These are phyloP conservation scores for Nanorana parkeri DNA, from an alignment of 2,113 vertebrate species.

Conservation along the genomic window DNA sequence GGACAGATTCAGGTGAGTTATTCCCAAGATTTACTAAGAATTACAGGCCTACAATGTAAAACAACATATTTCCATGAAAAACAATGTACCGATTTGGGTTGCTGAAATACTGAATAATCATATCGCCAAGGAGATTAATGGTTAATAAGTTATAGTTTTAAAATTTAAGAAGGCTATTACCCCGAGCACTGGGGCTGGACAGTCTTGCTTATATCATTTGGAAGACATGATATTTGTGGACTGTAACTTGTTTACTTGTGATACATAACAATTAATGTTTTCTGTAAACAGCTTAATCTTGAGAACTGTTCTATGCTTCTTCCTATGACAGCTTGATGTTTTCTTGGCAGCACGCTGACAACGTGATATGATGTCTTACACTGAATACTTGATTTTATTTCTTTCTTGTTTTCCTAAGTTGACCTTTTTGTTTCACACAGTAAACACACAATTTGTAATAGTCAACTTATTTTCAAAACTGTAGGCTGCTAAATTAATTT, in stretches of 20 bases:
- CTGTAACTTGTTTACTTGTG: conserved; percentile 33
- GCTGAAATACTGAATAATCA: too few species aligned
- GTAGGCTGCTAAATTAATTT: neutral
- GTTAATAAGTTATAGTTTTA: neutral
- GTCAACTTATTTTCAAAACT: conserved; percentile 13
- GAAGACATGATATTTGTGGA: conserved; percentile 24
- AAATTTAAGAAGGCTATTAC: conserved; percentile 7
- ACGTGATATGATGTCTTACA: conserved; percentile 24
- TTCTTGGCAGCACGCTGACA: conserved; percentile 38
- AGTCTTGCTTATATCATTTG: conserved; percentile 17
- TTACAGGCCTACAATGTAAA: too few species aligned
- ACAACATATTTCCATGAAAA: too few species aligned
- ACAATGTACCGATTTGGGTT: too few species aligned
- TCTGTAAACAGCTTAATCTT: conserved; percentile 51
- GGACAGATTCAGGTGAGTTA: too few species aligned
- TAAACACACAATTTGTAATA: conserved; percentile 15
- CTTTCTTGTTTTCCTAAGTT: conserved; percentile 5
- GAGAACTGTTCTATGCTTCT: conserved; percentile 19
- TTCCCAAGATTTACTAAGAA: too few species aligned
- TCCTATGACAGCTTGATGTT: conserved; percentile 45
- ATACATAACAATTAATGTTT: conserved; percentile 54
- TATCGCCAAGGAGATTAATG: too few species aligned
- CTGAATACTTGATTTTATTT: conserved; percentile 4
- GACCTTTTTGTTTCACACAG: conserved; percentile 19
- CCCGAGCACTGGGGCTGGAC: conserved; percentile 1